phyloP scores from a whole-genome alignment of 2,113 vertebrate species.

The Aphyosemion australe region DNA sequence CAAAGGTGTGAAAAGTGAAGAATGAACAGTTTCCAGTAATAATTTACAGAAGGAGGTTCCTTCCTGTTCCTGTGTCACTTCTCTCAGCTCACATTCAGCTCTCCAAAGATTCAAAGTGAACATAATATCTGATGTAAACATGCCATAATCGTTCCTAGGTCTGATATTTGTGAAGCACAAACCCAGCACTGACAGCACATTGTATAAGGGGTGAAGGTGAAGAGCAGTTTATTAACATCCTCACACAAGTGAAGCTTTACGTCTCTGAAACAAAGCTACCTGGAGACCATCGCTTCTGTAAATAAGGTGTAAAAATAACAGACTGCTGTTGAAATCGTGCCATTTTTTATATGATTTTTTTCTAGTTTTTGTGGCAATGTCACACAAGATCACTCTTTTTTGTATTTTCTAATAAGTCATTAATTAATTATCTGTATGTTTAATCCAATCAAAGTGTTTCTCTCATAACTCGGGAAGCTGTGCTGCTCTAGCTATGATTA shows the following conservation, averaged over 20 bases:
- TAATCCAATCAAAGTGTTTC: slow-evolving; percentile 32
- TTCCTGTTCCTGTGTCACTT: neutral
- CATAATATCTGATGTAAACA: slow-evolving; percentile 16
- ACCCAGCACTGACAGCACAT: slow-evolving; percentile 27
- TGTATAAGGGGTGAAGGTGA: slow-evolving; percentile 12
- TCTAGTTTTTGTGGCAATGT: slow-evolving; percentile 42
- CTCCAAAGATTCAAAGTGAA: slow-evolving; percentile 33
- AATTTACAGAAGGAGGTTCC: slow-evolving; percentile 3
- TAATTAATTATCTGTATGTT: slow-evolving; percentile 27
- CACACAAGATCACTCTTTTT: slow-evolving; percentile 42
- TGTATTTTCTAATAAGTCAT: slow-evolving; percentile 39
- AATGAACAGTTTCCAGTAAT: neutral
- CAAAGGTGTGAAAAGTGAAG: slow-evolving; percentile 8
- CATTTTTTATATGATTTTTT: slow-evolving; percentile 52
- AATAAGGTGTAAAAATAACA: slow-evolving; percentile 68
- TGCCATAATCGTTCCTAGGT: slow-evolving; percentile 13
- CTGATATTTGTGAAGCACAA: slow-evolving; percentile 54
- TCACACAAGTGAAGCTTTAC: slow-evolving; percentile 41
- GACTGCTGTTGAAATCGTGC: slow-evolving; percentile 57
- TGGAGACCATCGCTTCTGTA: slow-evolving; percentile 55
- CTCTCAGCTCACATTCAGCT: slow-evolving; percentile 14
- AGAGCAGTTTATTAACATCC: slow-evolving; percentile 19
- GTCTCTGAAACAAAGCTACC: slow-evolving; percentile 25
- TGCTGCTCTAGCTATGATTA: slow-evolving; percentile 47
- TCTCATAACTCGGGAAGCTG: slow-evolving; percentile 32